Percentiles rank a stretch among this genome's conserved stretches.
Conservation (phyloP, 2,797 vertebrate species). For the Squalus acanthias region DNA sequence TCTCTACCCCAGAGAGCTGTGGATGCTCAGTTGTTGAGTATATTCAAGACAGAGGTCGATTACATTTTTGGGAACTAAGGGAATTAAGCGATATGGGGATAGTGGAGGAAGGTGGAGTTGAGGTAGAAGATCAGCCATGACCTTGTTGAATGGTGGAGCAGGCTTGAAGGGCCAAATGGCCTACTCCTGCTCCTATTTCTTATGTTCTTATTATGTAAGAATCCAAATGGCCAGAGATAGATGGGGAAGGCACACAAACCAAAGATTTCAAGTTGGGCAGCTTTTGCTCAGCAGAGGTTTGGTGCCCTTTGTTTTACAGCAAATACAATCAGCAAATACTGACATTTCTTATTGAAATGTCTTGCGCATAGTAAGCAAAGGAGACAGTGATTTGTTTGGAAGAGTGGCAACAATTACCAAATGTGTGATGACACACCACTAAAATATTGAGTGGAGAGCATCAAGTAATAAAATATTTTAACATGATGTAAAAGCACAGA, state of each 20-base stretch:
- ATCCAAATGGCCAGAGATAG: neutral
- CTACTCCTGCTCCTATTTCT: neutral
- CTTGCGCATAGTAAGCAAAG: neutral
- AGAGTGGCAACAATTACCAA: neutral
- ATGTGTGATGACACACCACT: neutral
- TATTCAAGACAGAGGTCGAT: too few species aligned
- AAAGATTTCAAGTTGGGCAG: neutral
- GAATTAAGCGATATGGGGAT: too few species aligned
- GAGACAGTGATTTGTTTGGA: neutral
- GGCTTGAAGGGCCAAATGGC: too few species aligned
- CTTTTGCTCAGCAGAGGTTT: neutral
- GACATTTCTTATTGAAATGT: neutral
- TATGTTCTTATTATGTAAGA: too few species aligned
- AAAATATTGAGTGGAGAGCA: neutral
- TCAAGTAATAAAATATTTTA: neutral
- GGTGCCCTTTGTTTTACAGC: neutral
- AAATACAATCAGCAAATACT: neutral
- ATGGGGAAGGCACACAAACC: neutral
- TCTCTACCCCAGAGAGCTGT: too few species aligned
- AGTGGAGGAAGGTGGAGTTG: too few species aligned
- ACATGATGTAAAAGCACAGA: neutral
- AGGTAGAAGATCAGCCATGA: too few species aligned
- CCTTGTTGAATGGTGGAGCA: too few species aligned
- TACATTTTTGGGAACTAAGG: too few species aligned
- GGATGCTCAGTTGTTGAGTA: too few species aligned